phyloP scores from a whole-genome alignment of 92 coral and sea anemone genomes.

The Scolanthus callimorphus region DNA sequence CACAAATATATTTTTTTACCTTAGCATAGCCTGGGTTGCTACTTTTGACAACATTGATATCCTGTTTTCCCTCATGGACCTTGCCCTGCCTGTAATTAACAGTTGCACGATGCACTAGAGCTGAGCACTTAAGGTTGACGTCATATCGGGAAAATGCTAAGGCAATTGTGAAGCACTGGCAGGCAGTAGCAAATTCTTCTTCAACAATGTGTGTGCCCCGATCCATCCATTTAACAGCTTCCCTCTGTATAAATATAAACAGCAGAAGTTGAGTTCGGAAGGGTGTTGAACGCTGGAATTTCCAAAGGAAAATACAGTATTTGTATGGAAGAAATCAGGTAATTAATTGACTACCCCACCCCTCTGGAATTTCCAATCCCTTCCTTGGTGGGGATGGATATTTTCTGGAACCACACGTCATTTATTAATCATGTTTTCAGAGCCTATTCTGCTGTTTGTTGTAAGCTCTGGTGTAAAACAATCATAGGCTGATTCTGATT shows the following conservation, averaged over 20 bases:
- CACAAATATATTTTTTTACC: slow-evolving; percentile 7
- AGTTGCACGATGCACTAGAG: slow-evolving; percentile 41
- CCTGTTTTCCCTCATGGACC: slow-evolving; percentile 23
- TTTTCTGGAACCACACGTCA: too few species aligned
- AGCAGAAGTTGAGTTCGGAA: neutral
- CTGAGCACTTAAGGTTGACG: slow-evolving; percentile 3
- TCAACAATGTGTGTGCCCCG: slow-evolving; percentile 28
- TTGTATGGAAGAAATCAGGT: too few species aligned
- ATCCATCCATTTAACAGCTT: slow-evolving; percentile 32
- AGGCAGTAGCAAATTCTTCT: slow-evolving; percentile 19
- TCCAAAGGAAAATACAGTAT: too few species aligned
- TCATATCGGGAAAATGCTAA: slow-evolving; percentile 20
- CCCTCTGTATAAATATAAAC: slow-evolving; percentile 15
- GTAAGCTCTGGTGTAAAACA: too few species aligned
- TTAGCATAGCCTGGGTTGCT: slow-evolving; percentile 11
- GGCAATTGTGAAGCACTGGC: slow-evolving; percentile 35
- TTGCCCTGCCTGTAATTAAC: slow-evolving; percentile 25
- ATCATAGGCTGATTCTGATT: too few species aligned
- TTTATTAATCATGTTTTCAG: too few species aligned
- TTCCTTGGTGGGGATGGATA: too few species aligned
- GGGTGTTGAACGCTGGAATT: too few species aligned
- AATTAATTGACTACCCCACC: too few species aligned
- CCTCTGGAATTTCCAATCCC: too few species aligned
- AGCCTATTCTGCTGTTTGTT: too few species aligned
- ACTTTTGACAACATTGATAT: slow-evolving; percentile 27